Evolutionary conservation across 2,797 vertebrate species (phyloP).

Genomic region (Parotocinclus haroldoi): DNA sequence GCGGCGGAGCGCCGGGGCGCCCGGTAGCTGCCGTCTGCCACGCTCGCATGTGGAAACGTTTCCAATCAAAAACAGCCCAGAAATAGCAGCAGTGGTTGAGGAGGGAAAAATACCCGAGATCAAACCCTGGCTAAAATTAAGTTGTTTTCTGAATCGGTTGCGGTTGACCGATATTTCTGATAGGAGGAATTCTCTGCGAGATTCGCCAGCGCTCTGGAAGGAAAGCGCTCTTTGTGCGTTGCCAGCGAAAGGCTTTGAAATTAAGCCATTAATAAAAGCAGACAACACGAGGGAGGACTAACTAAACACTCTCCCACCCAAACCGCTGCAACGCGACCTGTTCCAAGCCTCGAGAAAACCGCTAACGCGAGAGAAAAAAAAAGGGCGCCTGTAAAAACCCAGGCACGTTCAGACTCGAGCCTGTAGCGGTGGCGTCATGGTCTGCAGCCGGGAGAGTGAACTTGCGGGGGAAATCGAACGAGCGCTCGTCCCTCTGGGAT

Average conservation of each 20-base stretch:
- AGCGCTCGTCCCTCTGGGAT: constrained; percentile 17
- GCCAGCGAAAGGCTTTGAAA: too few species aligned
- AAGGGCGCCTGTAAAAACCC: constrained; percentile 27
- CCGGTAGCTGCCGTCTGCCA: not conserved
- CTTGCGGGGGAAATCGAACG: not conserved
- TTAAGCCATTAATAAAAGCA: constrained; percentile 13
- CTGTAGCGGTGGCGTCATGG: not conserved
- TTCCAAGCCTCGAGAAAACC: too few species aligned
- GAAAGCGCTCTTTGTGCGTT: not conserved
- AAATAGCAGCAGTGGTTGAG: not conserved
- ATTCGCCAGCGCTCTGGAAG: not conserved
- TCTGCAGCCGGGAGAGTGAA: constrained; percentile 3
- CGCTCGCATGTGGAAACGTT: constrained; percentile 2
- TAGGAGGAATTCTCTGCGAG: not conserved
- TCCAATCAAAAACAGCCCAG: constrained; percentile 18
- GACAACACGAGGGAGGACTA: not conserved
- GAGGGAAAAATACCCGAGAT: not conserved
- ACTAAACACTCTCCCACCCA: constrained; percentile 12
- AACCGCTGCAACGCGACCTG: constrained; percentile 15
- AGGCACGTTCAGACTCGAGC: not conserved
- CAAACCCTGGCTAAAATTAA: constrained; percentile 5
- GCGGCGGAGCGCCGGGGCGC: constrained; percentile 30
- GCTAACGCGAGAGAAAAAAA: too few species aligned
- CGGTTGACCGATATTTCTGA: not conserved
- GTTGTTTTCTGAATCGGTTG: constrained; percentile 9